Base-by-base conservation (phyloP, 2,888 invertebrate genomes). In the Emmelina monodactyla region DNA sequence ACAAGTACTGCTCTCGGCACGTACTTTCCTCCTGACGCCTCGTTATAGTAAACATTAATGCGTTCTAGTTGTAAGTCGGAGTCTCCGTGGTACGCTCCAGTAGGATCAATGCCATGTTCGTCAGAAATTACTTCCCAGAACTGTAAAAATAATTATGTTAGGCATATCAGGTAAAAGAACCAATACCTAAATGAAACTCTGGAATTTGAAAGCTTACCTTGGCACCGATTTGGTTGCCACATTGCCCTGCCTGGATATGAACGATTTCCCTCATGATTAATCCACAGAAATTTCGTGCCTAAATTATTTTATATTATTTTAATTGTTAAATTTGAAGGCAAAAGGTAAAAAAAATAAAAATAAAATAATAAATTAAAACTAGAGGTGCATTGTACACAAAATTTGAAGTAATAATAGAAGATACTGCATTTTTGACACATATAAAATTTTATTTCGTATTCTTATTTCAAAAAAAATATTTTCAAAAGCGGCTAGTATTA, bases 111-210 rank as follows among this genome's bases (percentile, higher is more conserved):
- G 16, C 89, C 89, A 58, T 89, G 88, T 61, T 88, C 90, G 55
- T 89, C 89, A 3, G 89, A 89, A 50, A 91, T 91, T 38, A 75
- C 87, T 64, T 89, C 89, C 88, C 88, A 88, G 63, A 88, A 88
- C 87, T 87, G 63, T 13, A 13, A 33, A 42, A 37, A 28, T 4
- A n/a, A 28, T 19, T 19, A 6, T 19, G 19, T 19, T 19, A 19
- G 19, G 9, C 5, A 19, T 19, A 19, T 19, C 19, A 19, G 9
- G 9, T 19, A 19, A 6, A 6, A 19, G 5, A 19, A 19, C 19
- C 9, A 5, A 19, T 5, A 9, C 19, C 5, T 19, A 6, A 9
- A 19, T 19, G 9, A 5, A 19, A 19, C 25, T 3, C n/a, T 4
- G 25, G 25, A 3, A 25, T 10, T 25, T 4, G 3, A 25, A 10